Percentiles rank a stretch among this genome's conserved stretches.
These are phyloP conservation scores for Aspidapion aeneum DNA, from an alignment of 2,888 invertebrate genomes.

Conservation along the genomic window DNA sequence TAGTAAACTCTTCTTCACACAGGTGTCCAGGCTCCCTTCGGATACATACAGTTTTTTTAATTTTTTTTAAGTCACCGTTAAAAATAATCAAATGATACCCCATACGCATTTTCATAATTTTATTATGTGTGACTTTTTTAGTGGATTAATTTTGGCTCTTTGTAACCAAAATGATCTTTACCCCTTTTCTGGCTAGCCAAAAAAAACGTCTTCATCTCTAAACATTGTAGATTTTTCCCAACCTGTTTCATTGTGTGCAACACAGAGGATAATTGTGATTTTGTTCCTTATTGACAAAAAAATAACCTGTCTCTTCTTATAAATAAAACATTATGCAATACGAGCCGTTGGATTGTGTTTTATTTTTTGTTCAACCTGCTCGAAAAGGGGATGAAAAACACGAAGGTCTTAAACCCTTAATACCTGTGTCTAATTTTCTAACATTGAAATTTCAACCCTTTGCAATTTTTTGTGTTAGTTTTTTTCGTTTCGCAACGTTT, in stretches of 20 bases:
- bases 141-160: neutral
- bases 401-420: neutral
- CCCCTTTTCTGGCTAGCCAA: neutral
- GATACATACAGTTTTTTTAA: too few relatives aligned
- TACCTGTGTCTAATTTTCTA: neutral
- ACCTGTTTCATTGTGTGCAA: neutral
- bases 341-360: neutral
- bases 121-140: neutral
- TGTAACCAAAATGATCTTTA: neutral
- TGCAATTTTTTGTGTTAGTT: neutral
- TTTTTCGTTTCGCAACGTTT: neutral
- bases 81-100: neutral
- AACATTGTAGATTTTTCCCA: neutral
- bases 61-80: too few relatives aligned
- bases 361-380: slow-evolving; percentile 1
- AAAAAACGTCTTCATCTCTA: neutral
- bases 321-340: slow-evolving; percentile 4
- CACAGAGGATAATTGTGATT: neutral
- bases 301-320: slow-evolving; percentile 1
- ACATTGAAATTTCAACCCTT: neutral
- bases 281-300: neutral
- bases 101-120: neutral
- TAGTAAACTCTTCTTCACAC: too few relatives aligned
- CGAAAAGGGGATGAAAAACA: neutral
- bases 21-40: neutral